These are phyloP conservation scores for Heliconius nattereri DNA, from an alignment of 1,140 invertebrate genomes.

Conservation along the genomic window DNA sequence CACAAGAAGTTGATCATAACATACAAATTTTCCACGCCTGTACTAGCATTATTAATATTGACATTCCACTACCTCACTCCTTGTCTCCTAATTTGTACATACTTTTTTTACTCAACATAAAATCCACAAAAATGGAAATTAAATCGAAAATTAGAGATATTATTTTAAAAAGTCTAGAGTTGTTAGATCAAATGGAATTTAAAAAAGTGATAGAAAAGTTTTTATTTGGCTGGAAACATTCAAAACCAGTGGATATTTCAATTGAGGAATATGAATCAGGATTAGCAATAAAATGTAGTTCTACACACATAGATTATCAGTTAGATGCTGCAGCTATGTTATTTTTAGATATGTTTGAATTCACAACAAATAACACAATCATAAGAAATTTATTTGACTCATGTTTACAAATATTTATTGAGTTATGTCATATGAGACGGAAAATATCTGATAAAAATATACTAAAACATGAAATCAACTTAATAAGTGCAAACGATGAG, in stretches of 20 bases:
- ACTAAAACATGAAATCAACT: conserved; percentile 65
- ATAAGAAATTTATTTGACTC: conserved; percentile 52
- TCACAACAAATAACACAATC: conserved; percentile 42
- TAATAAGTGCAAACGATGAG: conserved; percentile 64
- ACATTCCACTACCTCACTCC: conserved; percentile 53
- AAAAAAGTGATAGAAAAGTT: conserved; percentile 45
- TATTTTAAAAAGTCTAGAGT: conserved; percentile 64
- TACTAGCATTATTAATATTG: conserved; percentile 57
- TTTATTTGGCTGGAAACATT: conserved; percentile 51
- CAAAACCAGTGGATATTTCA: conserved; percentile 28
- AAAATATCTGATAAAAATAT: conserved; percentile 49
- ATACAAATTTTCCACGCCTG: conserved; percentile 74
- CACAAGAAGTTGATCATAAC: conserved; percentile 73
- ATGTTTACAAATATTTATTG: conserved; percentile 54
- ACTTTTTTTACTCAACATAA: conserved; percentile 60
- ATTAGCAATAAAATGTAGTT: conserved; percentile 56
- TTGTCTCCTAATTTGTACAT: conserved; percentile 57
- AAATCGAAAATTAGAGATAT: conserved; percentile 65
- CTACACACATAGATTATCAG: not conserved
- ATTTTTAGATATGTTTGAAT: conserved; percentile 58
- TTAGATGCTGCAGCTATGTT: not conserved
- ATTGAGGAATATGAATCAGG: conserved; percentile 69
- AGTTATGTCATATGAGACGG: conserved; percentile 47
- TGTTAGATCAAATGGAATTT: conserved; percentile 48
- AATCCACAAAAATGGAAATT: conserved; percentile 57